These are phyloP conservation scores for Sinocyclocheilus grahami DNA, from an alignment of 2,113 vertebrate genomes.

Conservation along the genomic window DNA sequence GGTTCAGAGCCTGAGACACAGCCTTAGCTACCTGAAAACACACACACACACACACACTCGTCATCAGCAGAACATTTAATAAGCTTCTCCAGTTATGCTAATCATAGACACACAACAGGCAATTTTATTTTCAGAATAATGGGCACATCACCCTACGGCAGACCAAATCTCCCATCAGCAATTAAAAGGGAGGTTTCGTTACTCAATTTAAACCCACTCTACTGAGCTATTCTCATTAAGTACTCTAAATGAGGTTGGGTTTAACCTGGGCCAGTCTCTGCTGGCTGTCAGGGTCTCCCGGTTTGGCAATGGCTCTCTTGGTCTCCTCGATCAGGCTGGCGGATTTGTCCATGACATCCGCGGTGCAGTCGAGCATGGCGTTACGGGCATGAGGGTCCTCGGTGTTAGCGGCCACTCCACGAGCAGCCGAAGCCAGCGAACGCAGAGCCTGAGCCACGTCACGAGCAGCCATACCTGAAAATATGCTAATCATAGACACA, in stretches of 20 bases:
- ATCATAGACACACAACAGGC: slow-evolving; percentile 16
- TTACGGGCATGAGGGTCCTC: slow-evolving; percentile 78
- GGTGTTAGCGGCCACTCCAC: slow-evolving; percentile 88
- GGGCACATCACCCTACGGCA: neutral
- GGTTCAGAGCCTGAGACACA: slow-evolving; percentile 91
- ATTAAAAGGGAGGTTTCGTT: slow-evolving; percentile 42
- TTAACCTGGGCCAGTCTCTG: slow-evolving; percentile 92
- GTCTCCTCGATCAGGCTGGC: slow-evolving; percentile 93
- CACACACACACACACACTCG: slow-evolving; percentile 33
- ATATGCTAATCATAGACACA: too few relatives aligned
- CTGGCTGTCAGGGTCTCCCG: slow-evolving; percentile 90
- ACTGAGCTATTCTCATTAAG: neutral
- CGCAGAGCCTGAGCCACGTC: slow-evolving; percentile 93
- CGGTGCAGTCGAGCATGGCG: slow-evolving; percentile 88
- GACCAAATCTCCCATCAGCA: slow-evolving; percentile 29
- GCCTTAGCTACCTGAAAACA: slow-evolving; percentile 90
- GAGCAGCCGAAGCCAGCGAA: slow-evolving; percentile 84
- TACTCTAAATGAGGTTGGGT: neutral
- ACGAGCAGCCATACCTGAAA: slow-evolving; percentile 92
- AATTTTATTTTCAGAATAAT: too few relatives aligned
- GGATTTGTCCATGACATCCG: slow-evolving; percentile 92
- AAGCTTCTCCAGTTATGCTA: slow-evolving; percentile 25
- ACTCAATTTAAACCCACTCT: slow-evolving; percentile 30
- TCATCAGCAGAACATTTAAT: slow-evolving; percentile 4
- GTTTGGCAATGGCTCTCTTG: slow-evolving; percentile 87